Evolutionary conservation across 2,888 invertebrate species (phyloP).

Genomic region (Tromatobia lineatoria): DNA sequence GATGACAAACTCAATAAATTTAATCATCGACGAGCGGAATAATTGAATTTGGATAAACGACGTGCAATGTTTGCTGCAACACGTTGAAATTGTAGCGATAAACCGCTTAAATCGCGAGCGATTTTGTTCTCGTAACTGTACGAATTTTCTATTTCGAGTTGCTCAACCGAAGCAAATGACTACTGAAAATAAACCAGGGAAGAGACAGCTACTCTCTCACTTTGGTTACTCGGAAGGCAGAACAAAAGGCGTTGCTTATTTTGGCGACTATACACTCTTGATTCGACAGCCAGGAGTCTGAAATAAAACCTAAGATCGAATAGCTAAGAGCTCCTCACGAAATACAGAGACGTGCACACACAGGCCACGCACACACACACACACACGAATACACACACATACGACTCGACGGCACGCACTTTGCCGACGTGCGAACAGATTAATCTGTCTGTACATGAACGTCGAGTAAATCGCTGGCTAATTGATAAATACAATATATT

Average conservation of each 20-base stretch:
- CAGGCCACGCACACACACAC: constrained; percentile 28
- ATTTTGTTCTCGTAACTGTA: constrained; percentile 1
- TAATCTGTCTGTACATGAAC: constrained; percentile 8
- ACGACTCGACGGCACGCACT: constrained; percentile 32
- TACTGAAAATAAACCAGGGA: constrained; percentile 52
- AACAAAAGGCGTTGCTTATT: constrained; percentile 41
- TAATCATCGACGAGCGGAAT: background rate
- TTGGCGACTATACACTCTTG: constrained; percentile 48
- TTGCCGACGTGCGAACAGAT: constrained; percentile 13
- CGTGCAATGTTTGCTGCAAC: background rate
- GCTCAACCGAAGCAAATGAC: constrained; percentile 14
- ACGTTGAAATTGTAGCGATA: background rate
- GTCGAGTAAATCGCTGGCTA: constrained; percentile 19
- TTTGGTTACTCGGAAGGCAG: constrained; percentile 17
- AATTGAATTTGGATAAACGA: background rate
- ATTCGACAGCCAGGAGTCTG: constrained; percentile 22
- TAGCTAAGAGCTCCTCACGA: constrained; percentile 28
- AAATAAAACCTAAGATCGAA: constrained; percentile 58
- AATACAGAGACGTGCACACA: constrained; percentile 1
- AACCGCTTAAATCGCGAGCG: background rate
- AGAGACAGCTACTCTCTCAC: constrained; percentile 21
- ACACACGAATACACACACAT: constrained; percentile 20
- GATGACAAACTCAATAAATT: constrained; percentile 1
- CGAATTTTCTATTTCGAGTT: constrained; percentile 37
- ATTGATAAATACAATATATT: constrained; percentile 57